Percentiles rank a stretch among this genome's conserved stretches.
These are phyloP conservation scores for Drosophila engyochracea DNA, from an alignment of 2,888 invertebrate species.

Conservation along the genomic window DNA sequence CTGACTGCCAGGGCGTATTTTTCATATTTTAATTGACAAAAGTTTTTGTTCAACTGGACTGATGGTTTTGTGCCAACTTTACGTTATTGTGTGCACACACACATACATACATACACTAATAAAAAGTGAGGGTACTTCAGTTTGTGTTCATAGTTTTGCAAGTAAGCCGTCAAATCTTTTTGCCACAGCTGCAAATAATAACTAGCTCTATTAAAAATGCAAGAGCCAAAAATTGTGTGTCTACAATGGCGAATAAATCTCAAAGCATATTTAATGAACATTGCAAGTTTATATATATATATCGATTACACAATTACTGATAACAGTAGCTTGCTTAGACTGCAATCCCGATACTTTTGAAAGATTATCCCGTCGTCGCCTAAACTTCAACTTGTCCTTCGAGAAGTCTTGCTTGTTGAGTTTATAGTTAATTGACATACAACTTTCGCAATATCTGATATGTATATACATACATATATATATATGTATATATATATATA, in stretches of 20 bases:
- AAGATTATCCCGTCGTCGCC: slow-evolving; percentile 34
- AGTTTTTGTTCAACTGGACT: slow-evolving; percentile 73
- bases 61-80: slow-evolving; percentile 73
- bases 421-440: slow-evolving; percentile 59
- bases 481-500: slow-evolving; percentile 30
- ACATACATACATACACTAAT: slow-evolving; percentile 41
- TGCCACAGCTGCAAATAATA: slow-evolving; percentile 3
- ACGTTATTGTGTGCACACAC: slow-evolving; percentile 46
- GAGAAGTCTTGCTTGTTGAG: slow-evolving; percentile 28
- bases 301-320: not conserved
- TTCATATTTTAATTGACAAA: slow-evolving; percentile 80
- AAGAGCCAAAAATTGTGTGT: not conserved
- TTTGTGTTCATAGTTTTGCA: slow-evolving; percentile 29
- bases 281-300: not conserved
- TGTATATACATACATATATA: slow-evolving; percentile 18
- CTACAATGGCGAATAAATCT: not conserved
- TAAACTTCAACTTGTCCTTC: not conserved
- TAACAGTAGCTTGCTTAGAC: not conserved
- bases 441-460: slow-evolving; percentile 54
- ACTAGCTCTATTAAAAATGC: slow-evolving; percentile 14
- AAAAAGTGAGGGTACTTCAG: slow-evolving; percentile 29
- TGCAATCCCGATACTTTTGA: not conserved
- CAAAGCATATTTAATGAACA: not conserved
- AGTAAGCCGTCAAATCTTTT: slow-evolving; percentile 15
- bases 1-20: slow-evolving; percentile 66